Evolutionary conservation across 2,888 invertebrate genomes (phyloP), one percentile per base, ranked within the genome.

Genomic region (Boloria selene): DNA sequence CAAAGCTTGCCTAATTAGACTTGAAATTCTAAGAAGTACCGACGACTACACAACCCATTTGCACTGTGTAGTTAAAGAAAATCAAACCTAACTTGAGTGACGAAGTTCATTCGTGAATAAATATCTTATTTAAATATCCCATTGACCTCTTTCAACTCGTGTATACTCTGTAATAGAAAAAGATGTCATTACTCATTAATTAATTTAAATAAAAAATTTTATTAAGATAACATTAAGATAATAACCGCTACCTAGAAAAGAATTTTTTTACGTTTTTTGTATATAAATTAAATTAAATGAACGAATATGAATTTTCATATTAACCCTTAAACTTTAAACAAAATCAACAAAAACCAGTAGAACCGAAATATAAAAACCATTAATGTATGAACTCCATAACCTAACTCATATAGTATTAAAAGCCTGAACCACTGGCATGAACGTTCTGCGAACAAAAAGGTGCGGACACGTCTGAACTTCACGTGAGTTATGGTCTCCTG

Each of bases 401-500:
- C 67, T 56, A 26, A 50, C 64, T 67, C 67, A 67, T 67, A 51
- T 53, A 53, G 51, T 67, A 70, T 70, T 67, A 67, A 69, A 64
- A 68, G 61, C 64, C 69, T 65, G 65, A 73, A 72, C 69, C 68
- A 63, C 68, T 61, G 63, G 65, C 71, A 63, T 60, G 68, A 66
- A 67, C 60, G 51, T 61, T 64, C 59, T 53, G 68, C 55, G 69
- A 65, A 68, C 69, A 72, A 72, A 74, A 74, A 71, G 73, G 79
- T 82, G 84, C 77, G 80, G 80, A 85, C 86, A 78, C 80, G 84
- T 80, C 77, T 71, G 72, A 71, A 65, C 74, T 31, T 42, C 63
- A 74, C 73, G 80, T 88, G 79, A 89, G 80, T 83, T 87, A 87
- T 85, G 77, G 82, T 79, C 80, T 75, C 78, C 77, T 75, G 58